Conservation (phyloP, 2,797 vertebrate genomes). For the Silurus lanzhouensis region DNA sequence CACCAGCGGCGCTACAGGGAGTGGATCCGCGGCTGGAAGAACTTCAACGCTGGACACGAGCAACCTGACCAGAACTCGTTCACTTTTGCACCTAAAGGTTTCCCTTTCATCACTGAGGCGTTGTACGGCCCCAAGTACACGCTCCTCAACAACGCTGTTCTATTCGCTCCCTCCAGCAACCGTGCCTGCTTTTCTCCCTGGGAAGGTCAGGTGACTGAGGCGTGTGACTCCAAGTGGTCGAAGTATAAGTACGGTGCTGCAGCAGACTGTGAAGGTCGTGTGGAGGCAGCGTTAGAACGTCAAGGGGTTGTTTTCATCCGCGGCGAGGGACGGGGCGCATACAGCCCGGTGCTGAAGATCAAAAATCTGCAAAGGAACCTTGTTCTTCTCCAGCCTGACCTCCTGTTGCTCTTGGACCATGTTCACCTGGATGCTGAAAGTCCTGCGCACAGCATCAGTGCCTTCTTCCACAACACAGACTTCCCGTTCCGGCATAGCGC, state of each 20-base stretch:
- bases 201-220: constrained; percentile 95
- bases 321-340: constrained; percentile 87
- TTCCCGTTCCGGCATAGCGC: constrained; percentile 81
- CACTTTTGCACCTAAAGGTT: constrained; percentile 90
- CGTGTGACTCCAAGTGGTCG: constrained; percentile 95
- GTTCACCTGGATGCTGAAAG: constrained; percentile 85
- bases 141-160: constrained; percentile 88
- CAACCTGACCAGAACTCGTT: constrained; percentile 98
- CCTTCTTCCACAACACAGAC: constrained; percentile 96
- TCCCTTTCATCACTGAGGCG: constrained; percentile 95
- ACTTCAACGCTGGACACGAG: constrained; percentile 97
- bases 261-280: constrained; percentile 83
- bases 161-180: constrained; percentile 84
- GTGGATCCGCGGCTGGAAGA: constrained; percentile 95
- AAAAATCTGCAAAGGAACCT: constrained; percentile 88
- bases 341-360: constrained; percentile 84
- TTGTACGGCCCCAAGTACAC: constrained; percentile 97
- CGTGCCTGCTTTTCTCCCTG: constrained; percentile 91
- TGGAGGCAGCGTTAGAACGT: constrained; percentile 82
- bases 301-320: constrained; percentile 89
- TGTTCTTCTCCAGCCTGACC: constrained; percentile 91
- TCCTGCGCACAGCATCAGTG: constrained; percentile 78
- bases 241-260: constrained; percentile 90
- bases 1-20: constrained; percentile 93
- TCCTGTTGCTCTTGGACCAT: constrained; percentile 91